These are phyloP conservation scores for Oxyteleia sp. DNA, from an alignment of 2,888 invertebrate genomes.

Conservation along the genomic window DNA sequence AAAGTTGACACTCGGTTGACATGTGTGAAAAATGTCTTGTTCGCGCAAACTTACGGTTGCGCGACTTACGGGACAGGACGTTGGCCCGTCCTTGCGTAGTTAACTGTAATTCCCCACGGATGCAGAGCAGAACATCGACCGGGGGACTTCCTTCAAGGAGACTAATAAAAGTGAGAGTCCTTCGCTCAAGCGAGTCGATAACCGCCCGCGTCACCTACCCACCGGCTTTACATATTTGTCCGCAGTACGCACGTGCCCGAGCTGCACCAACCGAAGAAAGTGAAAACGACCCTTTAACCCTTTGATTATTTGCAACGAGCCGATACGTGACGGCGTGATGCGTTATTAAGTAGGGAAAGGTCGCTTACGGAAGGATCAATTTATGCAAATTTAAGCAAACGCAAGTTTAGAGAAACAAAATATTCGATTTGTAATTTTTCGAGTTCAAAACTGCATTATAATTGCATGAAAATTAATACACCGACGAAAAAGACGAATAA, in stretches of 20 bases:
- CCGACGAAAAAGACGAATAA: too few species aligned
- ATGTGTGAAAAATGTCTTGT: constrained; percentile 40
- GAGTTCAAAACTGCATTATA: too few species aligned
- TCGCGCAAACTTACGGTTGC: constrained; percentile 57
- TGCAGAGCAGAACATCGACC: constrained; percentile 81
- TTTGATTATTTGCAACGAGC: constrained; percentile 31
- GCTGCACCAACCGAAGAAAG: constrained; percentile 61
- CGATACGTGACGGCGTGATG: constrained; percentile 4
- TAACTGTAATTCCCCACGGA: constrained; percentile 83
- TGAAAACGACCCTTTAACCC: constrained; percentile 69
- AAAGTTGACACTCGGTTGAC: constrained; percentile 12
- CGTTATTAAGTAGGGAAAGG: constrained; percentile 21
- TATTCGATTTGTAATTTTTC: neutral
- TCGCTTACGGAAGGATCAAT: neutral
- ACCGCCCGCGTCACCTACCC: constrained; percentile 75
- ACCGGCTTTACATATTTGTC: constrained; percentile 72
- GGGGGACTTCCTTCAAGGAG: constrained; percentile 84
- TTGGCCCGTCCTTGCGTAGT: constrained; percentile 83
- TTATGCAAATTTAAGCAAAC: neutral
- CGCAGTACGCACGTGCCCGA: constrained; percentile 68
- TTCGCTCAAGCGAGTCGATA: constrained; percentile 77
- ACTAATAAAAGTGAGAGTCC: constrained; percentile 85
- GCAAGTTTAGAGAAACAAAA: neutral
- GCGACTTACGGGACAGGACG: constrained; percentile 77
- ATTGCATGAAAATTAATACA: too few species aligned